These are phyloP conservation scores for Tenebrosternarchus preto DNA, from an alignment of 2,113 vertebrate genomes.

Conservation along the genomic window DNA sequence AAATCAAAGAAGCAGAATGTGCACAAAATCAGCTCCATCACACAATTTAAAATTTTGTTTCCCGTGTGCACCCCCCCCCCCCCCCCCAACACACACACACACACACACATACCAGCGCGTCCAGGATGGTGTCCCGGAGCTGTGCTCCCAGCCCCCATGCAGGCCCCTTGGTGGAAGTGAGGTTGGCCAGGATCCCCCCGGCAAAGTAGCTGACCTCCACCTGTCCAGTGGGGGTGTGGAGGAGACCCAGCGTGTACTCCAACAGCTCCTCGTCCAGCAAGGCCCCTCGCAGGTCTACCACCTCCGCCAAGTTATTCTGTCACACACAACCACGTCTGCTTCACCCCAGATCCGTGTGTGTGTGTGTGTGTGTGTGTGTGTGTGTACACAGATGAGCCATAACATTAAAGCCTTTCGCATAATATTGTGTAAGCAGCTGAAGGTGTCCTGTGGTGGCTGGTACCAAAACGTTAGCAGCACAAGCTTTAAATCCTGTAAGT, in stretches of 20 bases:
- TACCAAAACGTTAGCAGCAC: too few relatives aligned
- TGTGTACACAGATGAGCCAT: too few relatives aligned
- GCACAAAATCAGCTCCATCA: too few relatives aligned
- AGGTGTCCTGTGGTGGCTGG: too few relatives aligned
- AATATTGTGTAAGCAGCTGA: too few relatives aligned
- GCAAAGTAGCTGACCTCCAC: conserved; percentile 88
- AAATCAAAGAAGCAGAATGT: background rate
- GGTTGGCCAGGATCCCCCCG: conserved; percentile 89
- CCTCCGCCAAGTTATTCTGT: conserved; percentile 93
- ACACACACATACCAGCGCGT: conserved; percentile 70
- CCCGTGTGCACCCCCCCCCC: too few relatives aligned
- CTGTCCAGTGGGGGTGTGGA: conserved; percentile 83
- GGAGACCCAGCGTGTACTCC: conserved; percentile 84
- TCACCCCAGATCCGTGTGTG: too few relatives aligned
- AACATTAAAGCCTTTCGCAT: too few relatives aligned
- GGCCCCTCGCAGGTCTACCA: conserved; percentile 84
- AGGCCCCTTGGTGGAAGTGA: conserved; percentile 79
- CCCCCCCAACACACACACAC: too few relatives aligned
- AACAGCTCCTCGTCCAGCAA: conserved; percentile 90
- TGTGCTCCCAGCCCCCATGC: conserved; percentile 82
- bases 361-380: too few relatives aligned
- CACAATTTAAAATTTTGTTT: too few relatives aligned
- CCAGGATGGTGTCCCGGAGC: conserved; percentile 78
- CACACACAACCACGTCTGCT: background rate
- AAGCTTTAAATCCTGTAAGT: too few relatives aligned